Percentiles rank a stretch among this genome's conserved stretches.
phyloP scores from a whole-genome alignment of 2,113 vertebrate genomes.

The Laticauda colubrina region DNA sequence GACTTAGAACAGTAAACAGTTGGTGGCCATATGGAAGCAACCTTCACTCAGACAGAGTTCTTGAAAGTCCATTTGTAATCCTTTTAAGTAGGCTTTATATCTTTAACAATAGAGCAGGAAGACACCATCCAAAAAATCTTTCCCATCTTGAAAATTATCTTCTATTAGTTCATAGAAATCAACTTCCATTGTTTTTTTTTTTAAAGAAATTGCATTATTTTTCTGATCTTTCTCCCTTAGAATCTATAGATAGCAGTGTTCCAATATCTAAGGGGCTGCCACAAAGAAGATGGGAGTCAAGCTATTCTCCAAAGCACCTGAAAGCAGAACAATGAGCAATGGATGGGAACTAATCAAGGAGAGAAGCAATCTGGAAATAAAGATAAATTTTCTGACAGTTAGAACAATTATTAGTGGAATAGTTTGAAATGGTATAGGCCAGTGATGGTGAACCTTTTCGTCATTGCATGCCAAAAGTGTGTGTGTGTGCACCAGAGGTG shows the following conservation, averaged over 20 bases:
- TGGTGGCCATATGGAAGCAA: background rate
- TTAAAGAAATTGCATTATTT: background rate
- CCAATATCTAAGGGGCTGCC: background rate
- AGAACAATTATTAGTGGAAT: background rate
- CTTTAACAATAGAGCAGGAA: background rate
- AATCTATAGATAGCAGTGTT: background rate
- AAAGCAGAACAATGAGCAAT: background rate
- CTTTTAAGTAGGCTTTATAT: background rate
- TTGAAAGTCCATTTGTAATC: background rate
- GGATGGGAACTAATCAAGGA: background rate
- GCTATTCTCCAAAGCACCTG: background rate
- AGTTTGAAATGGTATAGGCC: too few species aligned
- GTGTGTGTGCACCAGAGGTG: too few species aligned
- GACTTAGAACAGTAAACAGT: background rate
- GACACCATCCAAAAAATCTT: background rate
- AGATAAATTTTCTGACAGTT: background rate
- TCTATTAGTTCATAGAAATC: background rate
- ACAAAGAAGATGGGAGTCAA: background rate
- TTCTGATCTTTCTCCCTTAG: background rate
- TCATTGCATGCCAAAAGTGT: too few species aligned
- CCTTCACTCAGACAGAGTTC: background rate
- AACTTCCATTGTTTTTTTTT: background rate
- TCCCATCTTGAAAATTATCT: background rate
- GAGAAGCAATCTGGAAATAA: background rate
- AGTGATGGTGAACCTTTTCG: too few species aligned